Percentiles rank a stretch among this genome's conserved stretches.
Evolutionary conservation across 2,797 vertebrate genomes (phyloP).

Genomic region (Chelmon rostratus): DNA sequence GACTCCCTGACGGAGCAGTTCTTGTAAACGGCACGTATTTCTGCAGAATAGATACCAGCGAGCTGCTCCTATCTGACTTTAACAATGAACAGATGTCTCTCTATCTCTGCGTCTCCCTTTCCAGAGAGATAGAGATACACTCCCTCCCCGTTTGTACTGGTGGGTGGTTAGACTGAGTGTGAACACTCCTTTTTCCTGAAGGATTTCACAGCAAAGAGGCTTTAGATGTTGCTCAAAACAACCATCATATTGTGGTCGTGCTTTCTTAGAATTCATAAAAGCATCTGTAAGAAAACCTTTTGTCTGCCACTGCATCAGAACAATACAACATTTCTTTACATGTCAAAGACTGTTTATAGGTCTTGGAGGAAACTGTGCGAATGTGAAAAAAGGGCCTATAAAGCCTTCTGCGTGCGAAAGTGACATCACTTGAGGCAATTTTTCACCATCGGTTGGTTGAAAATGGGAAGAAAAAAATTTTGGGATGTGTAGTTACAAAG

Average conservation of each 20-base stretch:
- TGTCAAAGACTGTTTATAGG: background rate
- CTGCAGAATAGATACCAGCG: slow-evolving; percentile 64
- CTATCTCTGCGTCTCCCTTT: no score
- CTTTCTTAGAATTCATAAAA: slow-evolving; percentile 1
- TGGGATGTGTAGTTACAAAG: background rate
- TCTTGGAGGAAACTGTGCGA: background rate
- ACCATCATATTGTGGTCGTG: background rate
- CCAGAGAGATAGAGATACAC: slow-evolving; percentile 52
- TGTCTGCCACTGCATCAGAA: background rate
- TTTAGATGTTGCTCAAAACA: slow-evolving; percentile 20
- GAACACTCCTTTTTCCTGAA: slow-evolving; percentile 16
- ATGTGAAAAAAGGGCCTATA: background rate
- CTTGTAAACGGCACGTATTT: slow-evolving; percentile 70
- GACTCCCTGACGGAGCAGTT: slow-evolving; percentile 53
- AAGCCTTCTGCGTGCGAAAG: no score
- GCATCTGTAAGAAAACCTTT: background rate
- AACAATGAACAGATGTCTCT: slow-evolving; percentile 85
- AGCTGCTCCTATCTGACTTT: slow-evolving; percentile 66
- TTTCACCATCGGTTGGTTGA: background rate
- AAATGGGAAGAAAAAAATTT: background rate
- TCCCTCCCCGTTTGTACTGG: slow-evolving; percentile 49
- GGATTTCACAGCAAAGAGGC: background rate
- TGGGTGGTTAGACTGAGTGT: slow-evolving; percentile 34
- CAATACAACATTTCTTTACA: background rate
- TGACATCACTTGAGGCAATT: background rate